Evolutionary conservation across 2,888 invertebrate species (phyloP), one percentile per base, ranked within the genome.

Genomic region (Malthinus flaveolus): DNA sequence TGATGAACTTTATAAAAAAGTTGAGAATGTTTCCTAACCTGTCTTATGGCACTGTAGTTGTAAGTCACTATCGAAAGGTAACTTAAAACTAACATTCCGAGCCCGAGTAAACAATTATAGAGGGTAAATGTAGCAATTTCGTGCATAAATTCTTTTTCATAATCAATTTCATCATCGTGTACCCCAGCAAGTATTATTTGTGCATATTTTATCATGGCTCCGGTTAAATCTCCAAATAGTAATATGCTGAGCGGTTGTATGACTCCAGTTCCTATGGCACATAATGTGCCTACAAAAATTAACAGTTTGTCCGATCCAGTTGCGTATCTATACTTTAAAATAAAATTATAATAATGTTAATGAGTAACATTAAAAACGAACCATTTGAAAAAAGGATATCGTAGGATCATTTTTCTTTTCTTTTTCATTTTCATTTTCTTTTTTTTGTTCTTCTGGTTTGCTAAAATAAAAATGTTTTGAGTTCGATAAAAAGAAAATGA

Each of bases 21-120:
- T 36, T 7, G 33, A 32, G 7, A 44, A 35, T 35, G 45, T 33
- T 36, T 65, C 60, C 69, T 0, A 73, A 87, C 87, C 80, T 89
- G 90, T 68, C 85, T 85, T 71, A 86, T 85, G 0, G 90, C 88
- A 0, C 87, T 82, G 57, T 85, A 85, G 72, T 90, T 91, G 77
- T 90, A 88, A 1, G 85, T 66, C 3, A 86, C 84, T 0, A 89
- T 83, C 0, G 88, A 85, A 4, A 83, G 64, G 69, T 90, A 91
- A 51, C 86, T 85, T 57, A 86, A 76, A 0, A 85, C 46, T 1
- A 90, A 75, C 74, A 89, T 83, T 0, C 81, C 72, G 0, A 79
- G 72, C 46, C 90, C 91, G 36, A 90, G 79, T 3, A 83, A 70
- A 1, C 80, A 77, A 73, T 89, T 89, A 63, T 84, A 82, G 7